Conservation (phyloP, 2,888 invertebrate genomes). For the Rhyacophila evoluta region DNA sequence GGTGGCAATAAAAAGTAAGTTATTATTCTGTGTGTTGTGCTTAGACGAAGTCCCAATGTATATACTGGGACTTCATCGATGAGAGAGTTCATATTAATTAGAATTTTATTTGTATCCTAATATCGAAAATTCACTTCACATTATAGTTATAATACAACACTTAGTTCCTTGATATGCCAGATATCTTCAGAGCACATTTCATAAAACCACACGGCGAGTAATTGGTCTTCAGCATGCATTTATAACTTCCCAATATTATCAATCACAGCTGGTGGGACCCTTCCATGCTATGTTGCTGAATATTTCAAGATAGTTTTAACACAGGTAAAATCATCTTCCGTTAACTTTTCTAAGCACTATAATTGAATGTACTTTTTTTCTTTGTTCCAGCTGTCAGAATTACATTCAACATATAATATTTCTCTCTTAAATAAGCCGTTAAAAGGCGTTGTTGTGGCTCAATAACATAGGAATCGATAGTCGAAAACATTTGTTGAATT, state of each 20-base stretch:
- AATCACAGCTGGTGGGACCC: too few species aligned
- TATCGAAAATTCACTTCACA: slow-evolving; percentile 30
- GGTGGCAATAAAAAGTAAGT: slow-evolving; percentile 66
- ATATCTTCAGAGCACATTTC: neutral
- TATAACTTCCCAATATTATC: too few species aligned
- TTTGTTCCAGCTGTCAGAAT: too few species aligned
- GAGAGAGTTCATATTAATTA: slow-evolving; percentile 41
- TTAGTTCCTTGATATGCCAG: neutral
- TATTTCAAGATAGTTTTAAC: too few species aligned
- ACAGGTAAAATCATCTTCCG: too few species aligned
- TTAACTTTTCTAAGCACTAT: neutral
- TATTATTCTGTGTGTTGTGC: slow-evolving; percentile 40
- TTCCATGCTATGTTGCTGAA: too few species aligned
- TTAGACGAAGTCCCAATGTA: slow-evolving; percentile 50
- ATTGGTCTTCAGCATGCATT: too few species aligned
- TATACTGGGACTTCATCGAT: slow-evolving; percentile 42
- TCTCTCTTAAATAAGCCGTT: neutral
- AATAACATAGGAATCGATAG: neutral
- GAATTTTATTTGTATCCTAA: neutral
- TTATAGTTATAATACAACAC: neutral
- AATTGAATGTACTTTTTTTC: neutral
- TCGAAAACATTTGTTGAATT: neutral
- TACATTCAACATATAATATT: neutral
- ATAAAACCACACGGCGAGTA: neutral
- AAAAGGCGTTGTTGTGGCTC: neutral